Evolutionary conservation across 2,113 vertebrate species (phyloP), one percentile per base, ranked within the genome.

Genomic region (Prionailurus viverrinus): DNA sequence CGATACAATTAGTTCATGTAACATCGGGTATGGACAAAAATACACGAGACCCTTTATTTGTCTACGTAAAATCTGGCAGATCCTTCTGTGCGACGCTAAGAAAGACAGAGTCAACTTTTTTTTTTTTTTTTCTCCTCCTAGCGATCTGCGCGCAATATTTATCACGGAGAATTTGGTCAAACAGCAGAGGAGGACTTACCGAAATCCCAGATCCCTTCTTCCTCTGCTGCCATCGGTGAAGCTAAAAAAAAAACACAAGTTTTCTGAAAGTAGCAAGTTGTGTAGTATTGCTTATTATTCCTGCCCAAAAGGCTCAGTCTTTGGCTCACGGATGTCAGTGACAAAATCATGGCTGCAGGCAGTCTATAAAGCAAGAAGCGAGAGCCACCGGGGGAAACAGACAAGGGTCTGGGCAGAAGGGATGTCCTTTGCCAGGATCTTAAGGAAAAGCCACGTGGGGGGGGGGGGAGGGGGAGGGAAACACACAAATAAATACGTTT

Each of bases 241-340:
- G 95, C 96, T 97, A 89, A 97, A 97, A 97, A 55, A 93, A 93
- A 76, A 95, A 93, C 45, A 88, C 95, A 76, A 16, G 21, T 94
- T 94, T 97, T 97, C 94, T 90, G 61, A 97, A 97, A 97, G 92
- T 97, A 95, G 97, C 97, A 95, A 97, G 90, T 98, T 81, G 87
- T 96, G 82, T 94, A 97, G 96, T 98, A 98, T 98, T 98, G 98
- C 98, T 98, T 98, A 97, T 89, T 95, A 80, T 96, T 97, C 97
- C 96, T 91, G 98, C 97, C 95, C 74, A 74, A 82, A 97, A 97
- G 97, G 97, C 95, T 97, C 97, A 97, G 98, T 98, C 98, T 98
- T 97, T 98, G 98, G 98, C 97, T 97, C 97, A 97, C 93, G 81
- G 97, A 93, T 88, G 96, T 97, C 98, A 93, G 84, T 90, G 92